Conservation (phyloP, 1,140 invertebrate genomes). For the Pseudoatta argentina region DNA sequence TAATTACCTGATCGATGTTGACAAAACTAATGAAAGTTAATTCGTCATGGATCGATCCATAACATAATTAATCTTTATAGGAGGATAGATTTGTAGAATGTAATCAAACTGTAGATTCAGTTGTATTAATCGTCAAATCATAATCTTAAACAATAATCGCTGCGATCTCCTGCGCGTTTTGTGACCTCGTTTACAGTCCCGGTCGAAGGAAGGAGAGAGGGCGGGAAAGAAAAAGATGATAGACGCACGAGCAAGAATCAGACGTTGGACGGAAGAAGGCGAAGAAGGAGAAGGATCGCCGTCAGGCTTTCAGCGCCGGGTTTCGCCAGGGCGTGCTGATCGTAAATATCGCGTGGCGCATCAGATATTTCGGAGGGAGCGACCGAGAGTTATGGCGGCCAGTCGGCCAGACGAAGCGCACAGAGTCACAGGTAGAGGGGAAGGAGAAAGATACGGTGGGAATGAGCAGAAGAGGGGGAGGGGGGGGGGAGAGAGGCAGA, state of each 20-base stretch:
- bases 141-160: conserved; percentile 37
- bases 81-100: no score
- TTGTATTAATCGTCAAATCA: background rate
- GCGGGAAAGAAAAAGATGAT: conserved; percentile 51
- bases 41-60: background rate
- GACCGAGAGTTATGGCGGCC: conserved; percentile 77
- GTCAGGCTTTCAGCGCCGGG: conserved; percentile 73
- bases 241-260: conserved; percentile 41
- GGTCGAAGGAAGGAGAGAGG: background rate
- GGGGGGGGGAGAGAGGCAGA: background rate
- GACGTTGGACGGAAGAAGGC: conserved; percentile 50
- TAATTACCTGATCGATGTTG: background rate
- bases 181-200: conserved; percentile 33
- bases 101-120: background rate
- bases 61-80: background rate
- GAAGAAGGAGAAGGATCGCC: conserved; percentile 64
- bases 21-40: background rate
- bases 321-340: conserved; percentile 73
- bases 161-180: conserved; percentile 16
- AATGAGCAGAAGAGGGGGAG: background rate
- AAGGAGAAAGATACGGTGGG: conserved; percentile 54
- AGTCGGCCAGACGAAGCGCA: conserved; percentile 71
- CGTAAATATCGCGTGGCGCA: conserved; percentile 78
- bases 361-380: conserved; percentile 78
- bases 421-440: conserved; percentile 63